Base-by-base conservation (phyloP, 2,113 vertebrate genomes). In the Brachirus orientalis region DNA sequence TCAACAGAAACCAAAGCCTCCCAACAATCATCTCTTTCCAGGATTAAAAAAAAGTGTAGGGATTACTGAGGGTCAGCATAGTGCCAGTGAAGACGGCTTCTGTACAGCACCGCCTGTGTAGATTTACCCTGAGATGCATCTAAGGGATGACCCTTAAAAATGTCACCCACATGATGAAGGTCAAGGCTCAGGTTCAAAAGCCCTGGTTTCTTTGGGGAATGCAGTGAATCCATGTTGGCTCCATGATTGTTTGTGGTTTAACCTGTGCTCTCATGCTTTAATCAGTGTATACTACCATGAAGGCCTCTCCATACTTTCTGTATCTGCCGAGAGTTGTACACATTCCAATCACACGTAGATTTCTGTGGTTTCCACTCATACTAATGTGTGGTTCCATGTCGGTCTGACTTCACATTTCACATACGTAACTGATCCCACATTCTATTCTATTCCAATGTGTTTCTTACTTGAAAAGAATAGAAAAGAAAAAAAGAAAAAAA, bases 131-230 rank as follows among this genome's bases (percentile, higher is more conserved):
- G 20, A 40, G 37, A 66, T 19, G 52, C 36, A 64, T 33, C 20
- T 55, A 19, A 37, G 63, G 28, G 19, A 43, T 1, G 14, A 57
- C 52, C 8, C 22, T 35, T 37, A 57, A 5, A 56, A 41, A 65
- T 77, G 28, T 56, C 36, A 53, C 6, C 36, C 17, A 16, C 38
- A 56, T 22, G 51, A 56, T 33, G 35, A 19, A 47, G 13, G 56
- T 82, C 53, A 68, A 52, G 47, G 59, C 57, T 62, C 8, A 3
- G 45, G 33, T 8, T 63, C 19, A 8, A 51, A 52, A 62, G 19
- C 56, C 60, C 38, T 12, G 43, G 7, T 58, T 7, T 63, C 56
- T 65, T 41, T 54, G 35, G 58, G 33, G 44, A 41, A 38, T 19
- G 22, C n/a, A 40, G 19, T 8, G 37, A 56, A 52, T 56, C 44